Evolutionary conservation across 2,113 vertebrate genomes (phyloP).

Genomic region (Aptenodytes patagonicus): DNA sequence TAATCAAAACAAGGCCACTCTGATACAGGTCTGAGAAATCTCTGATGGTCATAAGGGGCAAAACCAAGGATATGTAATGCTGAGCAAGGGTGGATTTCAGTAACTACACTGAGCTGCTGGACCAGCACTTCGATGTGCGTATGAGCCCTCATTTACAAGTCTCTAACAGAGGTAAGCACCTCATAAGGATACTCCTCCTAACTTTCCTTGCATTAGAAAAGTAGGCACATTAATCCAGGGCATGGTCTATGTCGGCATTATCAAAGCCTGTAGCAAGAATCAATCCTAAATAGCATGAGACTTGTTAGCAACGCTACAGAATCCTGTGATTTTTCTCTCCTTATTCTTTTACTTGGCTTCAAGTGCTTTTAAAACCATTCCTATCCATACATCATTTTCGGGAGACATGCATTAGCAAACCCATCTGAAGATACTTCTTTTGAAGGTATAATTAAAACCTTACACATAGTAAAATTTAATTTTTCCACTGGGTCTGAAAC

Average conservation of each 20-base stretch:
- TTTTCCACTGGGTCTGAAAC: neutral
- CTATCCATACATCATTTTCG: neutral
- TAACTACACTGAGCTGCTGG: neutral
- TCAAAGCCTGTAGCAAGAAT: neutral
- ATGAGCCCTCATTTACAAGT: neutral
- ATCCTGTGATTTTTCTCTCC: neutral
- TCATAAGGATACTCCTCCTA: neutral
- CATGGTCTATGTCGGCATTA: neutral
- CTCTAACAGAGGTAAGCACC: neutral
- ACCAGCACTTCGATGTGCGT: rapidly evolving
- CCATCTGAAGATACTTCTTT: neutral
- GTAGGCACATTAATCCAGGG: neutral
- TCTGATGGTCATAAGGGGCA: neutral
- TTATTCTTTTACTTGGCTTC: neutral
- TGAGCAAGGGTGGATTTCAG: neutral
- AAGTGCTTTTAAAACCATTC: neutral
- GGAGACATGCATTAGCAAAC: neutral
- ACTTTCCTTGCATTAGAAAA: neutral
- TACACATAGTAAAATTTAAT: neutral
- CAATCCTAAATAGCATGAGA: neutral
- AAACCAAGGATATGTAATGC: neutral
- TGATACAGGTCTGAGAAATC: neutral
- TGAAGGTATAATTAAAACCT: neutral
- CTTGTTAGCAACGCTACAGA: neutral
- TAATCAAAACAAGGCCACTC: neutral